phyloP scores from a whole-genome alignment of 92 coral and sea anemone species.

The Epizoanthus fatuus region DNA sequence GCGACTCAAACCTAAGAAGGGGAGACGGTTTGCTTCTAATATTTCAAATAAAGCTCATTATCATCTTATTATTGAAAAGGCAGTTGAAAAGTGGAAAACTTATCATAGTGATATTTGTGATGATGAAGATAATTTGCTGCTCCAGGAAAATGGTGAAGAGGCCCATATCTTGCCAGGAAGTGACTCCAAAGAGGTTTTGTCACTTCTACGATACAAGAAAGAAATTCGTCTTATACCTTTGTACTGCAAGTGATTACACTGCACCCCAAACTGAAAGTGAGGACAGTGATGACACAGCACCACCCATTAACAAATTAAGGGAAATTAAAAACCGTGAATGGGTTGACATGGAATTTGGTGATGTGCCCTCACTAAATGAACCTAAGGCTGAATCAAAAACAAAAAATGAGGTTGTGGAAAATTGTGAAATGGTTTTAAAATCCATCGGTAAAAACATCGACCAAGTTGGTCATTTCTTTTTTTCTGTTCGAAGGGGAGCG shows the following conservation, averaged over 20 bases:
- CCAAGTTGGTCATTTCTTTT: constrained; percentile 31
- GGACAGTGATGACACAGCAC: constrained; percentile 30
- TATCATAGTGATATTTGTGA: constrained; percentile 56
- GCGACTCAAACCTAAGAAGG: constrained; percentile 47
- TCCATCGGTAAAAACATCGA: constrained; percentile 19
- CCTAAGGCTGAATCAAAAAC: background rate
- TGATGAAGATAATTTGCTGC: constrained; percentile 59
- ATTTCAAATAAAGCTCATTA: constrained; percentile 55
- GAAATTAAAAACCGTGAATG: background rate
- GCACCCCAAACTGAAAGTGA: constrained; percentile 34
- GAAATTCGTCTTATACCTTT: constrained; percentile 63
- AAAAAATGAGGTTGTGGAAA: constrained; percentile 10
- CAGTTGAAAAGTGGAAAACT: constrained; percentile 59
- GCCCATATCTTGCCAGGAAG: constrained; percentile 71
- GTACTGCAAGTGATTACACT: constrained; percentile 44
- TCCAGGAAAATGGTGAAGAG: constrained; percentile 54
- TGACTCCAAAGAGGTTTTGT: constrained; percentile 37
- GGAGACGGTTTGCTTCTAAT: constrained; percentile 36
- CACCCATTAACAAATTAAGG: constrained; percentile 23
- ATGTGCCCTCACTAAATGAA: background rate
- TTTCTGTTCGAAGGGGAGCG: constrained; percentile 28
- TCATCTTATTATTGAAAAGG: constrained; percentile 45
- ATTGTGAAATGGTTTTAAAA: constrained; percentile 4
- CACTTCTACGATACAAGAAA: constrained; percentile 53
- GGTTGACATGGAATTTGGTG: background rate